Percentiles rank a stretch among this genome's conserved stretches.
Evolutionary conservation across 2,797 vertebrate genomes (phyloP).

Genomic region (Onychomys leucogaster): DNA sequence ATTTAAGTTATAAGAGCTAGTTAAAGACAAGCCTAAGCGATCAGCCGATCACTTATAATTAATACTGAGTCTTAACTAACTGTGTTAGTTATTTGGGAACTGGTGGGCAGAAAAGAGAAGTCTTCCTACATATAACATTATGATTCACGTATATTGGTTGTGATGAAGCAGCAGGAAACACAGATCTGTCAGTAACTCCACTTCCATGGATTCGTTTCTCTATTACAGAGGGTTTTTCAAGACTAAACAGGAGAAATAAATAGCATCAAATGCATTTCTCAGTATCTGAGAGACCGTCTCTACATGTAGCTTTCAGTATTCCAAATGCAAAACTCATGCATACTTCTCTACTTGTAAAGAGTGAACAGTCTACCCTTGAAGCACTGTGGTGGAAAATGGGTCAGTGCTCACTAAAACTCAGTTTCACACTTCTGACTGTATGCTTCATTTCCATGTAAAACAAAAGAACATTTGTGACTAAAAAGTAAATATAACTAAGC

Average conservation of each 20-base stretch:
- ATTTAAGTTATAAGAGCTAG: no score
- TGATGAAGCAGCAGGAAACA: background rate
- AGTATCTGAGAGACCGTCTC: background rate
- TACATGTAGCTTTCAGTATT: background rate
- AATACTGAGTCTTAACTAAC: no score
- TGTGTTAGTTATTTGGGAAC: no score
- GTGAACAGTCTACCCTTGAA: background rate
- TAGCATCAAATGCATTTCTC: background rate
- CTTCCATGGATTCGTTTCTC: background rate
- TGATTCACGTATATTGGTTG: background rate
- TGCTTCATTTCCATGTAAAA: background rate
- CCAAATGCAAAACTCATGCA: background rate
- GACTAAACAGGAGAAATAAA: background rate
- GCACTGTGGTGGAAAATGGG: background rate
- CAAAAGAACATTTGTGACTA: conserved; percentile 9
- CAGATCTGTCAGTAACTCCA: background rate
- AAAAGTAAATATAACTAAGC: background rate
- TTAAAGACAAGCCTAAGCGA: no score
- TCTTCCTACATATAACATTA: background rate
- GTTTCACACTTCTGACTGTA: background rate
- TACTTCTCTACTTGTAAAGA: background rate
- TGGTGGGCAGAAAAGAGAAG: no score
- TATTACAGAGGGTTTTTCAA: background rate
- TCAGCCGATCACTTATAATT: no score
- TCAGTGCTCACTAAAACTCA: background rate